Evolutionary conservation across 1,140 invertebrate genomes (phyloP).

Genomic region (Aphelenchoides avenae): DNA sequence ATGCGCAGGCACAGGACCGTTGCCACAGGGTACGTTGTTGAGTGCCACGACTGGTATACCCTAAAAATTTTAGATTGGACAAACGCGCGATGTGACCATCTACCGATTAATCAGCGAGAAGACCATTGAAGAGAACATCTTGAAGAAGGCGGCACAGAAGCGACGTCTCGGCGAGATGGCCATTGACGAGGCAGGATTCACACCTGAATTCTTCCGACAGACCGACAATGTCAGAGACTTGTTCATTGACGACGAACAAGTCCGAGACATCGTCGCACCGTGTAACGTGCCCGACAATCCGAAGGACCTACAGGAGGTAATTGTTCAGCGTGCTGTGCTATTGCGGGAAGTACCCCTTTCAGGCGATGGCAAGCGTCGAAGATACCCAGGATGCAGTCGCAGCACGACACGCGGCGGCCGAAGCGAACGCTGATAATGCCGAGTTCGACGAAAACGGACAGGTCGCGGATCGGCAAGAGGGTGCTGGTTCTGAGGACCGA

Average conservation of each 20-base stretch:
- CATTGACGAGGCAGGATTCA: slow-evolving; percentile 98
- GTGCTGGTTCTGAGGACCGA: slow-evolving; percentile 40
- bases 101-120: slow-evolving; percentile 91
- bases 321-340: too few relatives aligned
- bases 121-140: slow-evolving; percentile 97
- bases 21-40: slow-evolving; percentile 41
- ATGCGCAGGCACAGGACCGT: slow-evolving; percentile 86
- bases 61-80: slow-evolving; percentile 73
- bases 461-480: slow-evolving; percentile 12
- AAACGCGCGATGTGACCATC: slow-evolving; percentile 98
- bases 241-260: slow-evolving; percentile 45
- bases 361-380: slow-evolving; percentile 50
- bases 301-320: slow-evolving; percentile 8
- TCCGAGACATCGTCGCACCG: slow-evolving; percentile 23
- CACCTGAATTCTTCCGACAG: slow-evolving; percentile 91
- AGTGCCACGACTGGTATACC: background rate
- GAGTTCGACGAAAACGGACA: slow-evolving; percentile 50
- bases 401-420: slow-evolving; percentile 45
- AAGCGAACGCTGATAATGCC: slow-evolving; percentile 37
- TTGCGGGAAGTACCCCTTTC: slow-evolving; percentile 14
- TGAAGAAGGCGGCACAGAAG: slow-evolving; percentile 98
- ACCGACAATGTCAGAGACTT: slow-evolving; percentile 60
- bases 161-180: slow-evolving; percentile 88
- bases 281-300: background rate
- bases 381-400: slow-evolving; percentile 52